Base-by-base conservation (phyloP, 2,888 invertebrate genomes). In the Globia sparganii region DNA sequence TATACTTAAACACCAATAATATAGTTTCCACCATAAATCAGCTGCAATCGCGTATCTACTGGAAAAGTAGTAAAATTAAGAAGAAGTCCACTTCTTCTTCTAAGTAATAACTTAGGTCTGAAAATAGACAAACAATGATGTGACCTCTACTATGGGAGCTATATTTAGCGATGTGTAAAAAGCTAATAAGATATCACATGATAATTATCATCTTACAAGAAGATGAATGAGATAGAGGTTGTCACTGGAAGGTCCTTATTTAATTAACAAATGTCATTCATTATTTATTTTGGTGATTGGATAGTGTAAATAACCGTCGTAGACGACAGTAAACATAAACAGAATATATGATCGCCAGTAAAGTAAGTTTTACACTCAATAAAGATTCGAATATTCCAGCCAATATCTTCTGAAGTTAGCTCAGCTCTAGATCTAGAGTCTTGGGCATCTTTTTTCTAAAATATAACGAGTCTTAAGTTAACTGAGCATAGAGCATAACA, bases 391-490 rank as follows among this genome's bases (percentile, higher is more conserved):
- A 67, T 66, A 43, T 31, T 43, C 56, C 11, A 15, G 34, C 31
- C 40, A 82, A 71, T 79, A 72, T 56, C 31, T 58, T 75, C 25
- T 49, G 84, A 84, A 81, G 72, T 85, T 75, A 77, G 76, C 75
- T 80, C 75, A 82, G 77, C 59, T 62, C 72, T 75, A 80, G 69
- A 80, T 84, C 73, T 77, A 82, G 74, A 86, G 84, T 87, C 87
- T 83, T 84, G 90, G 90, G 87, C 88, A 90, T 90, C 90, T 87
- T 87, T 91, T 88, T 88, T 88, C 84, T 87, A 75, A 86, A 87
- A 86, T 81, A 83, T 80, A 85, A 87, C 85, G 74, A 87, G 80
- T 77, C 64, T 81, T 81, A 86, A 72, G 81, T 84, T 68, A 81
- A 84, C 82, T 83, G 73, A 84, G 79, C 86, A 87, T 85, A 85